phyloP scores from a whole-genome alignment of 2,113 vertebrate species.

The Colius striatus region DNA sequence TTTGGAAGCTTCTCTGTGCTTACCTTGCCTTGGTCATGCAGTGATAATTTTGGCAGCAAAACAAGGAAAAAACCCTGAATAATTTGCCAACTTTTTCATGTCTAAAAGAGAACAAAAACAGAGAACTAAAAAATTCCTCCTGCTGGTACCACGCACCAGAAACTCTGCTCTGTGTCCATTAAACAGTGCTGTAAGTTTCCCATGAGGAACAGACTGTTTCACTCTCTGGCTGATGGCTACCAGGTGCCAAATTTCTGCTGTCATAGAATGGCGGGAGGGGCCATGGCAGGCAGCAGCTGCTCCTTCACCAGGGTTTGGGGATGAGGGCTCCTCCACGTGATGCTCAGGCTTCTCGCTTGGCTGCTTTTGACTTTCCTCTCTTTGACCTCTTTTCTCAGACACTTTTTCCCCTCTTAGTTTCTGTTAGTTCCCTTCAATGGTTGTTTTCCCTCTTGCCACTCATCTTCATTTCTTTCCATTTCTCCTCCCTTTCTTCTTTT shows the following conservation, averaged over 20 bases:
- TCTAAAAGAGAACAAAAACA: background rate
- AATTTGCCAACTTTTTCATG: background rate
- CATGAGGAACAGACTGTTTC: background rate
- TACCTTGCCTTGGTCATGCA: background rate
- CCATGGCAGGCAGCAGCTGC: background rate
- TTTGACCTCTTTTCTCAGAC: background rate
- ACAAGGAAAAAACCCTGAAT: background rate
- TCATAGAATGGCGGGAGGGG: background rate
- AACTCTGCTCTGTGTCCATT: background rate
- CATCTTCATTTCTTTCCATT: background rate
- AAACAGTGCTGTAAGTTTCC: background rate
- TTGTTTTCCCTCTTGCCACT: background rate
- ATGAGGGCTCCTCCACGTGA: background rate
- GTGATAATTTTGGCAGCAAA: background rate
- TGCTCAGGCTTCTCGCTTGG: background rate
- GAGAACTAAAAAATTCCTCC: background rate
- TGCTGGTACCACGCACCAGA: background rate
- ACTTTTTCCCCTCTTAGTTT: accelerated
- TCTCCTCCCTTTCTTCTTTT: background rate
- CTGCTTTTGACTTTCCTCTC: background rate
- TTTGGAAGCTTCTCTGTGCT: background rate
- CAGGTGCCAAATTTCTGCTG: background rate
- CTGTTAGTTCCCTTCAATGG: background rate
- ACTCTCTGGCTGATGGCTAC: background rate
- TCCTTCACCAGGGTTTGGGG: background rate